Evolutionary conservation across 2,888 invertebrate genomes (phyloP), one percentile per base, ranked within the genome.

Genomic region (Aelia acuminata): DNA sequence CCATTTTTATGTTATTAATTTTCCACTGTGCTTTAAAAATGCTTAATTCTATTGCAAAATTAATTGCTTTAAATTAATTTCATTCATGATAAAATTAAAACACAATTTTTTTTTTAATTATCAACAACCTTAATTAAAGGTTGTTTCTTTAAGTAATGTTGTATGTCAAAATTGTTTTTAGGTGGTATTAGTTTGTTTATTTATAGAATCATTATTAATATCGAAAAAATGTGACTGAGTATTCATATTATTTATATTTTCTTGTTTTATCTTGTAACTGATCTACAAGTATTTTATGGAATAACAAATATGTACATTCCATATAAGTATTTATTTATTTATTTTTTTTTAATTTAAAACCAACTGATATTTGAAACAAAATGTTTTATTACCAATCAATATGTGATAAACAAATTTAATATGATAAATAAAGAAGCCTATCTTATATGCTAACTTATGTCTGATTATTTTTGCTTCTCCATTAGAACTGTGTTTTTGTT

Each of bases 271-370:
- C 39, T 80, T 80, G 80, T 80, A 80, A 43, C 43, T 39, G 39
- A n/a, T 80, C 80, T 80, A 80, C 80, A 22, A 80, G 80, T 39
- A 39, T 80, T 80, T 43, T 80, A 80, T 80, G 80, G 80, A 80
- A 80, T 80, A 80, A 35, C 80, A 80, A 43, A 11, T 80, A 43
- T 80, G 80, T 80, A 80, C 80, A 80, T 80, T 80, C 80, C 80
- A 22, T 43, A 80, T 80, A n/a, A 43, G 80, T 80, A 80, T 80
- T 39, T 80, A 43, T 80, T 75, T 35, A 75, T 75, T 80, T 80
- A 63, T 63, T 63, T 80, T 80, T 18, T 70, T 80, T 80, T 75
- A 22, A 43, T 80, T 80, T 80, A 39, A 80, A 80, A 43, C 43
- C 80, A 39, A 43, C 80, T 80, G 80, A 43, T 80, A 80, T 80